Evolutionary conservation across 2,797 vertebrate species (phyloP), one percentile per base, ranked within the genome.

Genomic region (Enteromius trimaculatus): DNA sequence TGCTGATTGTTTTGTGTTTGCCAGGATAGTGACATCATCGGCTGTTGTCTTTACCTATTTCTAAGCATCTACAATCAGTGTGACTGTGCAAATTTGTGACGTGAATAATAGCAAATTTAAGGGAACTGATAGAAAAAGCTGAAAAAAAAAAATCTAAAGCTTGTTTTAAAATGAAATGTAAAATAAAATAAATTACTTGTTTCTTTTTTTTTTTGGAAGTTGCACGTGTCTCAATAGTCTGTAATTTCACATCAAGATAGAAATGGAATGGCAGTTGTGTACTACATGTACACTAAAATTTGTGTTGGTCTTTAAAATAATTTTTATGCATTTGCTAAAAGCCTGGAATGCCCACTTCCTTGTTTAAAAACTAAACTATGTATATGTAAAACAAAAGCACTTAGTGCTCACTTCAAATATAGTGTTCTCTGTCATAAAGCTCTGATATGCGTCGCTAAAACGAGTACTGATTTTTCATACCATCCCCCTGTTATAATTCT

Each of bases 401-500:
- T 69, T 53, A 68, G 64, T 34, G 49, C 72, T 65, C 34, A 51
- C 49, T 39, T 65, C 47, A 42, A 69, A 34, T 26, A 31, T 1
- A 80, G 78, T 19, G 65, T 53, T 42, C 17, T 31, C 51, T 44
- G 51, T 83, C 64, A 47, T 31, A 77, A 49, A 75, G 53, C 75
- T 49, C 66, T 7, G 21, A 37, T 62, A 49, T 2, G 65, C 11
- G 55, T 65, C 2, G 5, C 53, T 80, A 53, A 64, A 84, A 31
- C 3, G 23, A 85, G 68, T 19, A 26, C 74, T 34, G 69, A 65
- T 34, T 62, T 79, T 79, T 70, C 4, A 9, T 79, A 55, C 55
- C 76, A 82, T 31, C 23, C 55, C 31, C 58, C 19, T 21, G 23
- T 53, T 47, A 79, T 75, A 79, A 69, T 83, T 74, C 65, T 21